Conservation (phyloP, 2,888 invertebrate species). For the Boloria selene region DNA sequence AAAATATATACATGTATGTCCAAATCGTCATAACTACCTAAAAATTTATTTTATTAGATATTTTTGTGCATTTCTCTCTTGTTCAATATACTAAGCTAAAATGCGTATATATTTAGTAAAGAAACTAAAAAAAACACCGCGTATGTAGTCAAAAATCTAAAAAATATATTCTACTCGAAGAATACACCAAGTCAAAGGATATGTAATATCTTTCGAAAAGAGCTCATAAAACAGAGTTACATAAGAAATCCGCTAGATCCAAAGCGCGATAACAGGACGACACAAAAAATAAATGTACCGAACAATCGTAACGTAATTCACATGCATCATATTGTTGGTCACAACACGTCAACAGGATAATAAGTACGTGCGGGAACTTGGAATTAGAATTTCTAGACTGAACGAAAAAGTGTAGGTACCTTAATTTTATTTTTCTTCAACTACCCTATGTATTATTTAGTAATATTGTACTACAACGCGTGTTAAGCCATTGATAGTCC, state of each 20-base stretch:
- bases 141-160: not conserved
- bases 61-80: too few relatives aligned
- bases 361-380: conserved; percentile 45
- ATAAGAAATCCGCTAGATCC: conserved; percentile 6
- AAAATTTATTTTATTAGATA: too few relatives aligned
- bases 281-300: conserved; percentile 30
- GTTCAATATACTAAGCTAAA: too few relatives aligned
- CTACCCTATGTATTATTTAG: not conserved
- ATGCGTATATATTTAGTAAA: too few relatives aligned
- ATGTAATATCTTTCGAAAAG: not conserved
- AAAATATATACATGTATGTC: too few relatives aligned
- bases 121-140: too few relatives aligned
- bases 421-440: not conserved
- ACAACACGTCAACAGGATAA: conserved; percentile 63
- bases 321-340: conserved; percentile 56
- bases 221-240: conserved; percentile 8
- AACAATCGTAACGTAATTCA: conserved; percentile 39
- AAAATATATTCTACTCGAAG: not conserved
- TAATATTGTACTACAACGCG: too few relatives aligned
- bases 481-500: too few relatives aligned
- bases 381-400: conserved; percentile 8
- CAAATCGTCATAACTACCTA: too few relatives aligned
- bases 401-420: too few relatives aligned
- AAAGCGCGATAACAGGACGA: conserved; percentile 18
- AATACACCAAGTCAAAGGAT: not conserved